Percentiles rank a stretch among this genome's conserved stretches.
These are phyloP conservation scores for Odontocerum albicorne DNA, from an alignment of 2,888 invertebrate species.

Conservation along the genomic window DNA sequence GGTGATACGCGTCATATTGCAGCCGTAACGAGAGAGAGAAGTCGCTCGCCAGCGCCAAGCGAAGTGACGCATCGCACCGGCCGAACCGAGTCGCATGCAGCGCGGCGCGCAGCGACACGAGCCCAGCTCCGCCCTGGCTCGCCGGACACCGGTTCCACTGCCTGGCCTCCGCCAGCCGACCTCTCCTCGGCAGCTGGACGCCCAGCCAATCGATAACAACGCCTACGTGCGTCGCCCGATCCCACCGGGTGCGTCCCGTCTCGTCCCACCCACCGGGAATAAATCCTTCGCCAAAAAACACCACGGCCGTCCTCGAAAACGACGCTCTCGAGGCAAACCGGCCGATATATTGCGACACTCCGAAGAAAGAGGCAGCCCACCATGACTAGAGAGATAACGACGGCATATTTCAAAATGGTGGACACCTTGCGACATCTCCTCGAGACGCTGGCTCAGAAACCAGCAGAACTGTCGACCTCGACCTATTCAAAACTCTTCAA, in stretches of 20 bases:
- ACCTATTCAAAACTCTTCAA: conserved; percentile 45
- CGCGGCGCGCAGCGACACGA: not conserved
- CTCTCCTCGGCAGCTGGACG: conserved; percentile 20
- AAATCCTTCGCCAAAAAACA: not conserved
- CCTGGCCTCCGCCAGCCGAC: conserved; percentile 46
- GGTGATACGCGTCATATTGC: conserved; percentile 17
- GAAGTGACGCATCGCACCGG: too few relatives aligned
- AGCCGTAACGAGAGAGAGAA: conserved; percentile 9
- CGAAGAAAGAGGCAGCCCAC: conserved; percentile 16
- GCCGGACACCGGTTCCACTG: conserved; percentile 93
- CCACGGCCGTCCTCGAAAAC: conserved; percentile 1
- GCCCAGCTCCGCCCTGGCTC: conserved; percentile 43
- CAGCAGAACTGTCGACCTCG: conserved; percentile 32
- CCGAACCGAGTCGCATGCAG: not conserved
- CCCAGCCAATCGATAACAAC: conserved; percentile 26
- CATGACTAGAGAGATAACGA: conserved; percentile 24
- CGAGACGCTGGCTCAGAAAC: conserved; percentile 55
- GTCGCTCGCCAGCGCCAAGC: too few relatives aligned
- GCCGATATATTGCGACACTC: conserved; percentile 1
- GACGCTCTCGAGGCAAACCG: not conserved
- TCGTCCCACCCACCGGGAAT: not conserved
- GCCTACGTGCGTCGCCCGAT: conserved; percentile 27
- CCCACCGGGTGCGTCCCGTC: conserved; percentile 8
- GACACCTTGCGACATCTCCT: conserved; percentile 63
- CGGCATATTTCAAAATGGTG: conserved; percentile 55